A percentile compares a stretch with the other conserved stretches of the same genome.
phyloP scores from a whole-genome alignment of 2,113 vertebrate genomes.

The Embiotoca jacksoni region DNA sequence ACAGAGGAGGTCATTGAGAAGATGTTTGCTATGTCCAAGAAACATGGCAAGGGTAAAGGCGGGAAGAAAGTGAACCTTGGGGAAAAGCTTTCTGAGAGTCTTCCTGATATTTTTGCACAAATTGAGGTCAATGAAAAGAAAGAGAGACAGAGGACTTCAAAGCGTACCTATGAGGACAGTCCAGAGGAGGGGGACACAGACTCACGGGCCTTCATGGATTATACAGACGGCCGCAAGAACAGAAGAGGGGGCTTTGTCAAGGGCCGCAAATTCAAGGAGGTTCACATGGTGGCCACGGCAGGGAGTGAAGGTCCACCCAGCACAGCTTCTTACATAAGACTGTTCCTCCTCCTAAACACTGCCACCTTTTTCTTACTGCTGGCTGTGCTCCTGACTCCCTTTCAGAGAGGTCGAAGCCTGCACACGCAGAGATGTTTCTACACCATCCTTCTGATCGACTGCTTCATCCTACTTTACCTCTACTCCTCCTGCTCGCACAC shows the following conservation, averaged over 20 bases:
- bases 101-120: conserved; percentile 95
- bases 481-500: conserved; percentile 95
- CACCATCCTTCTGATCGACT: conserved; percentile 91
- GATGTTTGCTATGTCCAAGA: conserved; percentile 91
- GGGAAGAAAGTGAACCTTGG: conserved; percentile 83
- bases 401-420: conserved; percentile 90
- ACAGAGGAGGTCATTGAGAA: conserved; percentile 91
- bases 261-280: conserved; percentile 83
- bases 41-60: conserved; percentile 85
- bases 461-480: conserved; percentile 93
- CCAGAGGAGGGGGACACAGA: conserved; percentile 90
- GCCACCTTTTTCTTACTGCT: conserved; percentile 94
- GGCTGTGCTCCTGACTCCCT: conserved; percentile 91
- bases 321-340: conserved; percentile 90
- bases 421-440: conserved; percentile 94
- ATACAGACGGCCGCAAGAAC: conserved; percentile 87
- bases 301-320: conserved; percentile 81
- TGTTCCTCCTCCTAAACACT: conserved; percentile 97
- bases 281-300: conserved; percentile 81
- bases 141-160: conserved; percentile 89
- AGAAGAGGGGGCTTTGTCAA: conserved; percentile 79
- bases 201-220: conserved; percentile 92
- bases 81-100: conserved; percentile 89
- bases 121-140: conserved; percentile 94
- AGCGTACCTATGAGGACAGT: conserved; percentile 88